Evolutionary conservation across 2,888 invertebrate genomes (phyloP), one percentile per base, ranked within the genome.

Genomic region (Oscheius onirici): DNA sequence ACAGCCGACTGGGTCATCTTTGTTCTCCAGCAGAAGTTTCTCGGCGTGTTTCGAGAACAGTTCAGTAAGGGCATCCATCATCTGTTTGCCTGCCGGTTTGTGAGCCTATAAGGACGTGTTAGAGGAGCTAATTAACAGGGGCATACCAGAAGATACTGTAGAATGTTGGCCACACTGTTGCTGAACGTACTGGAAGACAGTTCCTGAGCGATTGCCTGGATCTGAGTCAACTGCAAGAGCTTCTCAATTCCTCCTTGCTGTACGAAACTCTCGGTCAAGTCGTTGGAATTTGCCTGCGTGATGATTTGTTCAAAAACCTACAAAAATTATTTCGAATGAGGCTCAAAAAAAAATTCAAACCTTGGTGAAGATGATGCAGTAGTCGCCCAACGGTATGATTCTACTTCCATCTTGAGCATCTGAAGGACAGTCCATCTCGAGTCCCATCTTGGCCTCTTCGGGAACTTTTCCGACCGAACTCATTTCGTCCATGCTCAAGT

Each of bases 361-460:
- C 58, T 72, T 73, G 17, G 79, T 75, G 44, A 79, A 61, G 43
- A 84, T 80, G 34, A 78, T 60, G 67, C 81, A 71, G 65, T 84
- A 84, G 52, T 83, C 84, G 24, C 83, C 84, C 34, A 84, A 73
- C 3, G 83, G 82, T 5, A 84, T 63, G 34, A 81, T 74, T 20
- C 76, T 52, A 34, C 70, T 72, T 10, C 80, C 76, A 41, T 63
- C 69, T 24, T 71, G 54, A 10, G 28, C 66, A 2, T 69, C 71
- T 34, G 78, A 74, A 22, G 77, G 75, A n/a, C 76, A 76, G 68
- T 74, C 73, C 77, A 80, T 80, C 40, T 76, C 72, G 8, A 76
- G 65, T 20, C 78, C 80, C 71, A 71, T 71, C n/a, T 66, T 71
- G n/a, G 66, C 71, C 5, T 54, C 66, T 1, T 34, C 5, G 8